Conservation (phyloP, 2,113 vertebrate species). For the Chiloscyllium plagiosum region DNA sequence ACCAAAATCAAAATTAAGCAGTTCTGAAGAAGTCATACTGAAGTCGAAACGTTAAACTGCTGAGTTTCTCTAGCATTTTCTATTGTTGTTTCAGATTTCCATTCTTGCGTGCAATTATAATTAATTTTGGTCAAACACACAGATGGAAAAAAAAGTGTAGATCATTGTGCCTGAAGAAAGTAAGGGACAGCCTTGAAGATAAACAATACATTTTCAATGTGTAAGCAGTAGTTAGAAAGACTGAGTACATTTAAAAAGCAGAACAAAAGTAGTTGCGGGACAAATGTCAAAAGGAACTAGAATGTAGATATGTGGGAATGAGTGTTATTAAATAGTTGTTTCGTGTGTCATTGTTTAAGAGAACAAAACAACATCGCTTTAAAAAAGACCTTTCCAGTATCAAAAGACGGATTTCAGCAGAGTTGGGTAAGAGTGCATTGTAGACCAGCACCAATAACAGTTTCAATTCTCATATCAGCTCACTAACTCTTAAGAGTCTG, state of each 20-base stretch:
- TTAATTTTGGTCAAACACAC: background rate
- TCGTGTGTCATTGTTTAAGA: background rate
- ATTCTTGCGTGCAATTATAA: background rate
- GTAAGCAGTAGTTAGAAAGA: background rate
- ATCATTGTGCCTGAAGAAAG: background rate
- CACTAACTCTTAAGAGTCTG: background rate
- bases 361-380: background rate
- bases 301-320: background rate
- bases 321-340: background rate
- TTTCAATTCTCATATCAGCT: background rate
- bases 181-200: background rate
- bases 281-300: background rate
- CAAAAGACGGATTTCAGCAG: background rate
- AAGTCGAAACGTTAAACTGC: too few relatives aligned
- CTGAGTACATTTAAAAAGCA: background rate
- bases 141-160: background rate
- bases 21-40: too few relatives aligned
- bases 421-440: background rate
- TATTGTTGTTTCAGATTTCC: too few relatives aligned
- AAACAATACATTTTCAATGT: background rate
- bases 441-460: background rate
- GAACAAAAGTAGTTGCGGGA: background rate
- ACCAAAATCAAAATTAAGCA: background rate
- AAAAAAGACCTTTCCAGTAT: background rate
- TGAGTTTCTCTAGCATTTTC: too few relatives aligned